Conservation (phyloP, 2,113 vertebrate species). For the rabbit (Oryctolagus cuniculus) region mOryCun1.1 NC_091441.1:9629501-9630000, state of each 20-base stretch:
- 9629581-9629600: not conserved
- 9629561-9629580: not conserved
- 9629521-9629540: not conserved
- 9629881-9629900: accelerated
- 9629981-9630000: not conserved
- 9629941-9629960: accelerated
- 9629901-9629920: accelerated
- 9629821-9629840: accelerated
- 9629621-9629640: not conserved
- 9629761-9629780: not conserved
- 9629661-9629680: not conserved
- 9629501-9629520: not conserved
- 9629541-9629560: not conserved
- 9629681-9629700: not conserved
- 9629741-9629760: not conserved
- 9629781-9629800: not conserved
- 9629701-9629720: not conserved
- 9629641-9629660: not conserved
- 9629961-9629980: accelerated
- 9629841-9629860: accelerated
- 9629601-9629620: not conserved
- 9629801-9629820: accelerated
- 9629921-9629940: no score
- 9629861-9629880: accelerated
- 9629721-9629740: not conserved